phyloP scores from a whole-genome alignment of 2,113 vertebrate species.

The Motacilla alba region DNA sequence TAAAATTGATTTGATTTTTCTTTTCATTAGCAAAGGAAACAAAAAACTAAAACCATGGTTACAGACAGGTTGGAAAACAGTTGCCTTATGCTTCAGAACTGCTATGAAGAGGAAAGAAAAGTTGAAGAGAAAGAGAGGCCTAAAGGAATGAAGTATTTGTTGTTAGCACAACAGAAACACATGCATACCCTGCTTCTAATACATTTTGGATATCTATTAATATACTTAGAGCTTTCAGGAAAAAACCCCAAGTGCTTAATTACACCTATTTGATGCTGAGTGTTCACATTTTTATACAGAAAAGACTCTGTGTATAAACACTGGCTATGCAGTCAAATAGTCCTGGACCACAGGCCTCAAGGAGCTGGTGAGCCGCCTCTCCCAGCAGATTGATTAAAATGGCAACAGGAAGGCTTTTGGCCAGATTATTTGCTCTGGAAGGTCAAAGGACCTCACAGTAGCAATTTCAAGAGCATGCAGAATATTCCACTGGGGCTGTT shows the following conservation, averaged over 20 bases:
- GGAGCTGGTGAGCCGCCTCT: not conserved
- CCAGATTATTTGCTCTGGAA: not conserved
- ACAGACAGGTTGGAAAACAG: not conserved
- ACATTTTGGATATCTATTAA: not conserved
- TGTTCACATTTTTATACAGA: not conserved
- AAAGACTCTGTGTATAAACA: not conserved
- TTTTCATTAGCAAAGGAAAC: constrained; percentile 32
- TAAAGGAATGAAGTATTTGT: not conserved
- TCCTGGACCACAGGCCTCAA: not conserved
- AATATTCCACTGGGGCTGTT: not conserved
- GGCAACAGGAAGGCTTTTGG: not conserved
- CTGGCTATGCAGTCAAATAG: not conserved
- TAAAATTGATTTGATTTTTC: constrained; percentile 39
- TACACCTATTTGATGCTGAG: not conserved
- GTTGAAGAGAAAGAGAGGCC: not conserved
- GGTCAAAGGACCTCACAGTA: not conserved
- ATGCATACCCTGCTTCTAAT: not conserved
- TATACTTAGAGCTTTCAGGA: not conserved
- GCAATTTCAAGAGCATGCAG: not conserved
- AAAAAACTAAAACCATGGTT: constrained; percentile 1
- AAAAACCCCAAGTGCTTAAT: not conserved
- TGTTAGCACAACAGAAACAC: not conserved
- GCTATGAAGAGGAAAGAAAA: not conserved
- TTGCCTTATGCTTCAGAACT: not conserved
- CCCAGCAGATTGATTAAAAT: not conserved